A percentile compares a stretch with the other conserved stretches of the same genome.
These are phyloP conservation scores for Thalassaphorura encarpata DNA, from an alignment of 1,140 invertebrate genomes.

Conservation along the genomic window DNA sequence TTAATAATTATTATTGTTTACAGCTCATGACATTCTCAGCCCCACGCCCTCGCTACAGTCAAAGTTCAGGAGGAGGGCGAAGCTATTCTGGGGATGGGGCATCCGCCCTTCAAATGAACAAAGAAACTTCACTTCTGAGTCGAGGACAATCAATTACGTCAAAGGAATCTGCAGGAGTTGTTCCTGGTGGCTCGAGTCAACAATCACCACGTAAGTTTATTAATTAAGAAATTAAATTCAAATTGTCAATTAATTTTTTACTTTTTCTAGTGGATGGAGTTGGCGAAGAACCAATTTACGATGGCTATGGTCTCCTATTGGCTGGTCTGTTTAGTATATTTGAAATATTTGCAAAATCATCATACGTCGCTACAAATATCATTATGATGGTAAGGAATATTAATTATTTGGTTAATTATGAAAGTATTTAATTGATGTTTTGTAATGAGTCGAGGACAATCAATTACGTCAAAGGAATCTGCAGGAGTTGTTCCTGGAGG, in stretches of 20 bases:
- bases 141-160: slow-evolving; percentile 28
- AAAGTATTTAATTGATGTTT: not conserved
- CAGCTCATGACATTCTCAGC: slow-evolving; percentile 27
- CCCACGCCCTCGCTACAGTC: slow-evolving; percentile 21
- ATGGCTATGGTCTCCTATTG: slow-evolving; percentile 23
- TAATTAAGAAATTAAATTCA: not conserved
- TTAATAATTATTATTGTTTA: no score
- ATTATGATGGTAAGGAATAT: slow-evolving; percentile 65
- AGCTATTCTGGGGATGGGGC: slow-evolving; percentile 19
- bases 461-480: slow-evolving; percentile 27
- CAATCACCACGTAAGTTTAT: slow-evolving; percentile 14
- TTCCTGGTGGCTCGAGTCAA: no score
- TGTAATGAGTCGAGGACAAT: slow-evolving; percentile 21
- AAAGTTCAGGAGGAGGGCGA: slow-evolving; percentile 9
- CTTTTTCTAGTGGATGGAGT: not conserved
- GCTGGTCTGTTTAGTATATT: slow-evolving; percentile 35
- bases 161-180: slow-evolving; percentile 13
- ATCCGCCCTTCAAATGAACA: not conserved
- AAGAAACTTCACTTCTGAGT: slow-evolving; percentile 2
- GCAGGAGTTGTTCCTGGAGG: not conserved
- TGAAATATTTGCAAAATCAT: slow-evolving; percentile 63
- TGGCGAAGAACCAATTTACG: slow-evolving; percentile 13
- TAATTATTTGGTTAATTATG: not conserved
- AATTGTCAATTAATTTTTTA: not conserved
- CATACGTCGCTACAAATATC: slow-evolving; percentile 76